phyloP scores from a whole-genome alignment of 2,113 vertebrate species.

The Ivindomyrus marchei region DNA sequence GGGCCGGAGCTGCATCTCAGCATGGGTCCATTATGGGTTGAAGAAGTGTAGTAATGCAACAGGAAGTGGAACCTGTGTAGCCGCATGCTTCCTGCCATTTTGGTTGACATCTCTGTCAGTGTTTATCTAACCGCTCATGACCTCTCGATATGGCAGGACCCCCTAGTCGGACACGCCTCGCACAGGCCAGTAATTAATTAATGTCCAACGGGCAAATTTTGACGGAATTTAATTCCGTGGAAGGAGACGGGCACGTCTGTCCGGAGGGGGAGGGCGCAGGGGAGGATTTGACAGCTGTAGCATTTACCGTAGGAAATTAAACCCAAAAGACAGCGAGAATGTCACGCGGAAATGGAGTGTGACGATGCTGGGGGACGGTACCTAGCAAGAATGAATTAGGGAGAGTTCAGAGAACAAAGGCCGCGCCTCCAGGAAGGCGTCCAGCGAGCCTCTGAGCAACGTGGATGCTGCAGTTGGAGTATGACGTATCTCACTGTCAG shows the following conservation, averaged over 20 bases:
- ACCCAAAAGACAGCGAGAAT: constrained; percentile 8
- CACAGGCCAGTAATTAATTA: constrained; percentile 20
- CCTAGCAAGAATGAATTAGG: neutral
- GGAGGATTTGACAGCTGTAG: constrained; percentile 19
- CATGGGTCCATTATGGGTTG: neutral
- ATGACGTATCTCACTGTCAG: constrained; percentile 33
- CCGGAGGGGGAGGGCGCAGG: neutral
- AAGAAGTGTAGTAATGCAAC: neutral
- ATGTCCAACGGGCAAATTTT: constrained; percentile 15
- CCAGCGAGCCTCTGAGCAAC: neutral
- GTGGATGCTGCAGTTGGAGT: neutral
- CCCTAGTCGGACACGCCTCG: neutral
- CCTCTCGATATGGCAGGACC: neutral
- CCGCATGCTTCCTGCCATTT: neutral
- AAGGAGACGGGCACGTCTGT: neutral
- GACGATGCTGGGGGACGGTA: neutral
- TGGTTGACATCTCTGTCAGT: neutral
- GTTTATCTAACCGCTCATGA: neutral
- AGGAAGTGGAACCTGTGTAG: neutral
- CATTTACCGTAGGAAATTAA: constrained; percentile 17
- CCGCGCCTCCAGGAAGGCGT: neutral
- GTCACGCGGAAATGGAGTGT: neutral
- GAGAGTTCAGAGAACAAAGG: neutral
- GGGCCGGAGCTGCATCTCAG: neutral
- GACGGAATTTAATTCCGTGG: constrained; percentile 22